Evolutionary conservation across 2,113 vertebrate species (phyloP).

Genomic region (Hydrochoerus hydrochaeris): DNA sequence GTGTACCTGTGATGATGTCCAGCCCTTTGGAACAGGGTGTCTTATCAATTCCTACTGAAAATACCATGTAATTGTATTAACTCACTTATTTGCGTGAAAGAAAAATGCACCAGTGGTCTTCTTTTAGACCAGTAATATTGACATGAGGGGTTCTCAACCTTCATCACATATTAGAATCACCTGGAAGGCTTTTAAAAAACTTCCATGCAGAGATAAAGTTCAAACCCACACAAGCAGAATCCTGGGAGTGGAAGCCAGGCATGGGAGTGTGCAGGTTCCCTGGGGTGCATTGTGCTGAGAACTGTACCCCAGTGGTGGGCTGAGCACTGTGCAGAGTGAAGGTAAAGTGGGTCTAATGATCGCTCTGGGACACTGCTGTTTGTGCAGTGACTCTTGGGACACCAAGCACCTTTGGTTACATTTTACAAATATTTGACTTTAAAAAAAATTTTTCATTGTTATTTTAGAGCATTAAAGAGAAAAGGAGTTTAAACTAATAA

Average conservation of each 20-base stretch:
- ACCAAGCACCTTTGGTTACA: neutral
- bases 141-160: neutral
- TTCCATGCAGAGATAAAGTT: neutral
- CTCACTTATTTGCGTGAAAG: neutral
- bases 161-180: neutral
- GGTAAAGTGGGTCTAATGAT: neutral
- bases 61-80: neutral
- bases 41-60: neutral
- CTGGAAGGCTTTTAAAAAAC: neutral
- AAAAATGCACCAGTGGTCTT: neutral
- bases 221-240: neutral
- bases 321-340: neutral
- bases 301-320: too few relatives aligned
- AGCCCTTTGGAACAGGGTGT: neutral
- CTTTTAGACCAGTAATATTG: too few relatives aligned
- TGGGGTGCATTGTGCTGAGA: neutral
- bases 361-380: neutral
- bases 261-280: neutral
- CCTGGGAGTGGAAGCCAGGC: neutral
- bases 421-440: neutral
- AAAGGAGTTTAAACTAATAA: neutral
- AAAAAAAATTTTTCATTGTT: neutral
- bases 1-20: too few relatives aligned
- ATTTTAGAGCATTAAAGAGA: neutral
- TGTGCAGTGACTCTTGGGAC: neutral